A percentile compares a stretch with the other conserved stretches of the same genome.
These are phyloP conservation scores for Orchesella cincta DNA, from an alignment of 1,140 invertebrate species.

Conservation along the genomic window DNA sequence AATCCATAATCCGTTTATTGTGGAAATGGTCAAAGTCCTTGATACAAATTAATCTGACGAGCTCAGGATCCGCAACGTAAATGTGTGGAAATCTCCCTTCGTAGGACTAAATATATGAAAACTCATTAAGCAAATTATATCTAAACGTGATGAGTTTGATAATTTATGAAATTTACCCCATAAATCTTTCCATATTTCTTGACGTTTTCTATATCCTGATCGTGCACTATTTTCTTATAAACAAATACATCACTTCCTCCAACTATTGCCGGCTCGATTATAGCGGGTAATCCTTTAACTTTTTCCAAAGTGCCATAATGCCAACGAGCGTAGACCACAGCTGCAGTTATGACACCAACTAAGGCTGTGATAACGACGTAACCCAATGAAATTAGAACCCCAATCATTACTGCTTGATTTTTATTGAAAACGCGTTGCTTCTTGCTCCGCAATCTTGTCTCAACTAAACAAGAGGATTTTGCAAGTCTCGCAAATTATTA, in stretches of 20 bases:
- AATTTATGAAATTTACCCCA: constrained; percentile 38
- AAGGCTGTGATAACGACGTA: constrained; percentile 14
- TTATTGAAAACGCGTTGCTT: neutral
- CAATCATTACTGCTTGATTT: constrained; percentile 1
- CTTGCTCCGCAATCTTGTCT: too few species aligned
- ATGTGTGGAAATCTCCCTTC: constrained; percentile 37
- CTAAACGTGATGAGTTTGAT: neutral
- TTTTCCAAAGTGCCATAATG: constrained; percentile 41
- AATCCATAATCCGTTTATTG: constrained; percentile 52
- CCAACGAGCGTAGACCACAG: constrained; percentile 36
- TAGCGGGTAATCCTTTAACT: constrained; percentile 36
- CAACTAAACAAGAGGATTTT: too few species aligned
- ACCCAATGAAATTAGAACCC: neutral
- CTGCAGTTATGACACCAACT: constrained; percentile 8
- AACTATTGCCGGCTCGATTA: constrained; percentile 40
- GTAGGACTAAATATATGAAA: neutral
- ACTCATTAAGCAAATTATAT: too few species aligned
- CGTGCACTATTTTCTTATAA: constrained; percentile 33
- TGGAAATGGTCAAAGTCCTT: constrained; percentile 63
- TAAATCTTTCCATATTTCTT: constrained; percentile 41
- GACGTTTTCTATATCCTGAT: constrained; percentile 31
- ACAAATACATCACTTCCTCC: constrained; percentile 31
- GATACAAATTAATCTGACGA: constrained; percentile 60
- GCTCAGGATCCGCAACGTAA: constrained; percentile 54
- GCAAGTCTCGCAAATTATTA: too few species aligned